Percentiles rank a stretch among this genome's conserved stretches.
Conservation (phyloP, 1,140 invertebrate species). For the Ruditapes philippinarum region DNA sequence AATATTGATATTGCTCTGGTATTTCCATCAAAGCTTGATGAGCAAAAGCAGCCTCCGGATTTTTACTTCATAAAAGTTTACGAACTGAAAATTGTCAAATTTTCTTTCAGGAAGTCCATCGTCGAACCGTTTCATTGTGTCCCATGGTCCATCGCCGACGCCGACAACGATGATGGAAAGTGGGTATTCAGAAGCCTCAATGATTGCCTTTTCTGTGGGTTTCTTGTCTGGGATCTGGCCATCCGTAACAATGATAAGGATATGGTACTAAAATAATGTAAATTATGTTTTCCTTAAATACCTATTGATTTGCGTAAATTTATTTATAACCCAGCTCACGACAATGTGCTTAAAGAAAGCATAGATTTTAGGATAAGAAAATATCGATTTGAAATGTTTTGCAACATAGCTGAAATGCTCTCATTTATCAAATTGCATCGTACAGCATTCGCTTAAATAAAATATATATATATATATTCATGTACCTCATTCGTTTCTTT, state of each 20-base stretch:
- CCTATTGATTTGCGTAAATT: no score
- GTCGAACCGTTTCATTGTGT: slow-evolving; percentile 87
- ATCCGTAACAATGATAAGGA: slow-evolving; percentile 87
- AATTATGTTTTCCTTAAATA: no score
- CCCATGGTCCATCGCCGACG: slow-evolving; percentile 88
- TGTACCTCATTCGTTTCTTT: no score
- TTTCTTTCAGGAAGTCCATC: slow-evolving; percentile 86
- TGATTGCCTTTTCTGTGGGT: slow-evolving; percentile 86
- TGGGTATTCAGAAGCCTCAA: slow-evolving; percentile 87
- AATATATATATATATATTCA: no score
- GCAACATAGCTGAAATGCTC: no score
- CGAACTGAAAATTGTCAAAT: slow-evolving; percentile 89
- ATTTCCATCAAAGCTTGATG: slow-evolving; percentile 87
- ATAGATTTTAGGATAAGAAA: no score
- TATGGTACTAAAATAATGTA: slow-evolving; percentile 85
- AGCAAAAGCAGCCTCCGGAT: slow-evolving; percentile 86
- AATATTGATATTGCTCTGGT: slow-evolving; percentile 87
- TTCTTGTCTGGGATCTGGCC: slow-evolving; percentile 87
- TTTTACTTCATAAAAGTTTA: slow-evolving; percentile 85
- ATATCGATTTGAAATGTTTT: no score
- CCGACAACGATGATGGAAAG: slow-evolving; percentile 88
- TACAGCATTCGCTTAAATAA: no score
- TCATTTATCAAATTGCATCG: no score
- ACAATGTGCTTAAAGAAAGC: no score
- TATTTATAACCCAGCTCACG: no score